These are phyloP conservation scores for Galeopterus variegatus DNA, from an alignment of 2,113 vertebrate genomes.

Conservation along the genomic window DNA sequence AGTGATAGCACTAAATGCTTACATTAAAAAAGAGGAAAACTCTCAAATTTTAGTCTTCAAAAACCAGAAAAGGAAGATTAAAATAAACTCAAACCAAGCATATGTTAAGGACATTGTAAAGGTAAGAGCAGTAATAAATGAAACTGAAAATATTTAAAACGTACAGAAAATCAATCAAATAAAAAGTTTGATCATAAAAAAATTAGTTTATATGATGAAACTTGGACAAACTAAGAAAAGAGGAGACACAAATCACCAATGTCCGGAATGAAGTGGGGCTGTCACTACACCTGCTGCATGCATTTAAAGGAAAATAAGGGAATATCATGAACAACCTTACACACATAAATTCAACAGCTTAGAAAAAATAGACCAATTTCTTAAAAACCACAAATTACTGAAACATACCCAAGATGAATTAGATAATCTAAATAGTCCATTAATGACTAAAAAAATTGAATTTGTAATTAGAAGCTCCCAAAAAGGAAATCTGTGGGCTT, in stretches of 20 bases:
- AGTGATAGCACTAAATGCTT: not conserved
- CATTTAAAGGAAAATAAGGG: not conserved
- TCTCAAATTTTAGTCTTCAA: not conserved
- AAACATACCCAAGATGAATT: not conserved
- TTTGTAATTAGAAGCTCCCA: slow-evolving; percentile 40
- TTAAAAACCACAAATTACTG: slow-evolving; percentile 35
- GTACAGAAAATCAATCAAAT: not conserved
- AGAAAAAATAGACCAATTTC: not conserved
- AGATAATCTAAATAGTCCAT: not conserved
- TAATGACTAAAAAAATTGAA: slow-evolving; percentile 61
- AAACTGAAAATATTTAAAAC: not conserved
- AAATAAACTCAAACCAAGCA: not conserved
- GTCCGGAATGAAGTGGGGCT: not conserved
- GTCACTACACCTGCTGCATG: rapidly evolving
- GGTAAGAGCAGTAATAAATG: not conserved
- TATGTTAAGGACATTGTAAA: not conserved
- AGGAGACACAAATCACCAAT: not conserved
- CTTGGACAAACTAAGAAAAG: not conserved
- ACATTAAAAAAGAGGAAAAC: not conserved
- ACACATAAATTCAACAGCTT: not conserved
- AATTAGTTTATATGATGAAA: not conserved
- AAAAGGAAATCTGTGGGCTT: not conserved
- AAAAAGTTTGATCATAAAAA: not conserved
- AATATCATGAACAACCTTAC: not conserved
- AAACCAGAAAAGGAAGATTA: not conserved